Conservation (phyloP, 2,797 vertebrate genomes). For the Hapalemur alaotrensis region DNA sequence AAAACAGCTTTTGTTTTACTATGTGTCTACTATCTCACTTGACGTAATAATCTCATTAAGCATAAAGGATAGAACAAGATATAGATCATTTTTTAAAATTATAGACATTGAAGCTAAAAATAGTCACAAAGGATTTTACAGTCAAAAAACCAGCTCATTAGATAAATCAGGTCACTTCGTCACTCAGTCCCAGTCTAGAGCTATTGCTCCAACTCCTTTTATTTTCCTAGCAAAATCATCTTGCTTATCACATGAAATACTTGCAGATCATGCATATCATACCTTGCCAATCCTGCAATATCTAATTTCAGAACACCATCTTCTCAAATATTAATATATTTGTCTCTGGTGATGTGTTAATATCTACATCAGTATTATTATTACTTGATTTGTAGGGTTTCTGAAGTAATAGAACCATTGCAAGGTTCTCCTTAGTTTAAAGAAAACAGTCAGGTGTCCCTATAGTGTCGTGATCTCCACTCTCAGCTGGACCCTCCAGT, state of each 20-base stretch:
- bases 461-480: not conserved
- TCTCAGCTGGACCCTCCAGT: not conserved
- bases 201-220: not conserved
- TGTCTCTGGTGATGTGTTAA: not conserved
- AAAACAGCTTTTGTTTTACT: not conserved
- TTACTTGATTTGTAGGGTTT: not conserved
- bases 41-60: not conserved
- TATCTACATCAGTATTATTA: not conserved
- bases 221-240: not conserved
- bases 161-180: not conserved
- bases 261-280: not conserved
- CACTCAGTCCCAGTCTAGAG: not conserved
- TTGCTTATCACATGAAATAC: not conserved
- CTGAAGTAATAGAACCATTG: not conserved
- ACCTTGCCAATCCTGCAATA: not conserved
- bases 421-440: not conserved
- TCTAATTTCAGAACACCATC: not conserved
- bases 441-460: not conserved
- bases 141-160: conserved; percentile 8
- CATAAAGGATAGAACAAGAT: not conserved
- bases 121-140: not conserved
- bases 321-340: not conserved
- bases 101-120: not conserved
- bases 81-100: conserved; percentile 31
- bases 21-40: not conserved